A percentile compares a stretch with the other conserved stretches of the same genome.
These are phyloP conservation scores for Ladona fulva DNA, from an alignment of 1,140 invertebrate genomes.

Conservation along the genomic window DNA sequence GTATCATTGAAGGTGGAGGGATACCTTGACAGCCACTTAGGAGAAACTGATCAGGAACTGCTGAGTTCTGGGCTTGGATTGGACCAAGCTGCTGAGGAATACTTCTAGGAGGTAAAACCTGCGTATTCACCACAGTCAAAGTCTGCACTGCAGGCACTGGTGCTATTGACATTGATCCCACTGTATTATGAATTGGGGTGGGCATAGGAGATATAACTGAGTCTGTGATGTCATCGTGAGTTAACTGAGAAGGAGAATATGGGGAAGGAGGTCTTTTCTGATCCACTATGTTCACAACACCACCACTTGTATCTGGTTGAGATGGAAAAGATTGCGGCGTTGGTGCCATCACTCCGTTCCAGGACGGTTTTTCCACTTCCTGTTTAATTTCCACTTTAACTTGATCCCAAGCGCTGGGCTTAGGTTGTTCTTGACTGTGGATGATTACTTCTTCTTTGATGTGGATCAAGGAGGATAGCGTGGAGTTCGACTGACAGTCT, in stretches of 20 bases:
- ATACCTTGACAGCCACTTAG: constrained; percentile 28
- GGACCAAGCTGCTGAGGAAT: constrained; percentile 34
- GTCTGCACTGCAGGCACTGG: constrained; percentile 30
- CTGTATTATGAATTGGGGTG: background rate
- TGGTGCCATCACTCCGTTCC: background rate
- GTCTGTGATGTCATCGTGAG: constrained; percentile 13
- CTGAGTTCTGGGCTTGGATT: constrained; percentile 34
- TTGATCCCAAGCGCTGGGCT: background rate
- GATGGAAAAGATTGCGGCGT: background rate
- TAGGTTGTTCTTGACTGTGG: background rate
- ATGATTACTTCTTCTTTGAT: background rate
- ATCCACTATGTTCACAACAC: background rate
- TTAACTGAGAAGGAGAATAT: constrained; percentile 18
- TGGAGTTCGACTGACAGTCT: too few relatives aligned
- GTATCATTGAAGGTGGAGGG: constrained; percentile 28
- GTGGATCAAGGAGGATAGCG: background rate
- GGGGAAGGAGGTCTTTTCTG: constrained; percentile 20
- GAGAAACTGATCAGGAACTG: constrained; percentile 21
- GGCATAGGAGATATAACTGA: background rate
- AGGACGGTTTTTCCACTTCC: background rate
- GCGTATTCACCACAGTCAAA: constrained; percentile 39
- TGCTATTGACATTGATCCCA: constrained; percentile 11
- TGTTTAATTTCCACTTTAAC: background rate
- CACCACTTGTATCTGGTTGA: background rate
- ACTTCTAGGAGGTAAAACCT: constrained; percentile 40